phyloP scores from a whole-genome alignment of 1,140 invertebrate genomes.

The Pararge aegeria region DNA sequence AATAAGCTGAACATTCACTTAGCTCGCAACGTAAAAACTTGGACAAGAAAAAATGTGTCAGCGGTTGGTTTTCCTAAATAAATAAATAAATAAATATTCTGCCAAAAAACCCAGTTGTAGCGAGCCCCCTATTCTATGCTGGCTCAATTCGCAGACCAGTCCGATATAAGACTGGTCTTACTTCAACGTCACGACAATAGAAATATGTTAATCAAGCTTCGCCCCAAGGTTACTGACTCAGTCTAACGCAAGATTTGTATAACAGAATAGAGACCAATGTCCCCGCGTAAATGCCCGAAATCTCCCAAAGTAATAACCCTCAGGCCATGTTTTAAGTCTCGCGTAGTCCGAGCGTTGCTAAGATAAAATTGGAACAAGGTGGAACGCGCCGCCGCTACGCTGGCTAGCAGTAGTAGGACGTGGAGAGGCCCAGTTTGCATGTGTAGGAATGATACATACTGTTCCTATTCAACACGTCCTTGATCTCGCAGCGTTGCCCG shows the following conservation, averaged over 20 bases:
- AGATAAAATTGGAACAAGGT: slow-evolving; percentile 54
- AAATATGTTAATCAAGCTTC: too few relatives aligned
- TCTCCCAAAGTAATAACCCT: not conserved
- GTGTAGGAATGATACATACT: slow-evolving; percentile 80
- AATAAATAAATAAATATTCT: too few relatives aligned
- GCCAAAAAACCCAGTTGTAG: too few relatives aligned
- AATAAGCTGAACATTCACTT: too few relatives aligned
- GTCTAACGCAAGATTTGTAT: not conserved
- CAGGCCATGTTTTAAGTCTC: slow-evolving; percentile 19
- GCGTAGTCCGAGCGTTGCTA: slow-evolving; percentile 17
- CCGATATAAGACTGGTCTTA: too few relatives aligned
- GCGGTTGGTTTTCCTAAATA: too few relatives aligned
- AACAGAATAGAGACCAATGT: not conserved
- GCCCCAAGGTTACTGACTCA: too few relatives aligned
- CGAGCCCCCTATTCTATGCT: too few relatives aligned
- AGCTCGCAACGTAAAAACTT: too few relatives aligned
- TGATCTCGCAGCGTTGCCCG: slow-evolving; percentile 90
- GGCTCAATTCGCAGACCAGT: too few relatives aligned
- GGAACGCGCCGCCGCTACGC: slow-evolving; percentile 30
- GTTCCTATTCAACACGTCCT: slow-evolving; percentile 82
- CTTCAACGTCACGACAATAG: too few relatives aligned
- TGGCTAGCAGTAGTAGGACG: slow-evolving; percentile 77
- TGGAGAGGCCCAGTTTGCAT: slow-evolving; percentile 78
- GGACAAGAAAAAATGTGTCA: too few relatives aligned
- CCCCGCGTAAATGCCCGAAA: not conserved